Evolutionary conservation across 2,113 vertebrate genomes (phyloP), one percentile per base, ranked within the genome.

Genomic region (Todiramphus chloris): DNA sequence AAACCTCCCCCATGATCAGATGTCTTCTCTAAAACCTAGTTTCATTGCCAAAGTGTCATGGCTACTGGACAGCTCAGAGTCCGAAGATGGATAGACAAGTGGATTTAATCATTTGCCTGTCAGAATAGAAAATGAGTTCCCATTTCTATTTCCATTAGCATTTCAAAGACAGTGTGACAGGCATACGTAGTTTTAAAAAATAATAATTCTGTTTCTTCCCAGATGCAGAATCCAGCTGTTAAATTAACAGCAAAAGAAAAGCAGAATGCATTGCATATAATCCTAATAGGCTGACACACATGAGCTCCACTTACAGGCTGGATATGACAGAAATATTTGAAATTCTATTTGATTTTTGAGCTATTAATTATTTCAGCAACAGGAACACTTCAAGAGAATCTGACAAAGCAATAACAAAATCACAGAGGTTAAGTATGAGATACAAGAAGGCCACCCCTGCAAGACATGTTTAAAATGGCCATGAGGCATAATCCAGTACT

Each of bases 41-140:
- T 87, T 87, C n/a, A 87, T 27, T 95, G 39, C 62, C 66, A 84
- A 84, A 86, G 7, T 28, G 35, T 83, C 64, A 43, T 58, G 62
- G 37, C 59, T 79, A 84, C 60, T 15, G 89, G 92, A 41, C 90
- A 96, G 67, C 74, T 93, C 70, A 85, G 81, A 84, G 51, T 28
- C 18, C 4, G 1, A 55, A 79, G 63, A 78, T 44, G 43, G 15
- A n/a, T 20, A 80, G 66, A 85, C 39, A 92, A 70, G 11, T 15
- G 68, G 79, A 96, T 90, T 85, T 86, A 84, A 90, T 92, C 4
- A 50, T 86, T 87, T 84, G 18, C n/a, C 44, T 81, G 55, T 87
- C 81, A 78, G 88, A 94, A 87, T 10, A 93, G 67, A 92, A 96
- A 94, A 92, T 13, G 10, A 94, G 55, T 48, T 90, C 48, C 69